A percentile compares a stretch with the other conserved stretches of the same genome.
Conservation (phyloP, 2,888 invertebrate species). For the Hyposoter didymator region DNA sequence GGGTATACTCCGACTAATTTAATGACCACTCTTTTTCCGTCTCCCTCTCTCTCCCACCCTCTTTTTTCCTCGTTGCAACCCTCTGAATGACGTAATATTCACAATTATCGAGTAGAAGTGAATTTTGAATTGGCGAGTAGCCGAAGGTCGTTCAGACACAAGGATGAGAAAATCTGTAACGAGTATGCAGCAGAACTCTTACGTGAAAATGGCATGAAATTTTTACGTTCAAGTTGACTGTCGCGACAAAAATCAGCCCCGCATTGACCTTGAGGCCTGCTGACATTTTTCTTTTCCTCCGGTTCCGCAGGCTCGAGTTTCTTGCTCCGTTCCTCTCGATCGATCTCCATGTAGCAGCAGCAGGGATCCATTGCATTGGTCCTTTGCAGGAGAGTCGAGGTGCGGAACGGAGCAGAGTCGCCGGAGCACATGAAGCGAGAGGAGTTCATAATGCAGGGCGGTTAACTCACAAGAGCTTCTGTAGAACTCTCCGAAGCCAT, state of each 20-base stretch:
- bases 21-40: conserved; percentile 75
- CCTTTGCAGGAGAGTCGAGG: conserved; percentile 62
- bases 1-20: conserved; percentile 79
- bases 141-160: neutral
- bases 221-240: neutral
- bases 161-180: neutral
- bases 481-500: conserved; percentile 21
- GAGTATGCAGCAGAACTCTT: neutral
- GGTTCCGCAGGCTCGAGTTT: conserved; percentile 1
- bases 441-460: conserved; percentile 21
- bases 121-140: neutral
- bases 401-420: conserved; percentile 30
- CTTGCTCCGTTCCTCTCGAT: conserved; percentile 21
- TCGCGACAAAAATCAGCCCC: neutral
- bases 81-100: neutral
- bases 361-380: conserved; percentile 24
- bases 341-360: conserved; percentile 7
- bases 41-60: neutral
- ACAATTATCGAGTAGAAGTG: neutral
- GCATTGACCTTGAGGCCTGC: neutral
- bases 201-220: neutral
- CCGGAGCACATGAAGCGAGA: conserved; percentile 54
- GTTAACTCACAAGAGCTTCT: conserved; percentile 38
- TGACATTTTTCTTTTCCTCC: neutral
- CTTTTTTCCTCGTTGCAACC: neutral